Evolutionary conservation across 2,113 vertebrate genomes (phyloP).

Genomic region (Nannospalax galili): DNA sequence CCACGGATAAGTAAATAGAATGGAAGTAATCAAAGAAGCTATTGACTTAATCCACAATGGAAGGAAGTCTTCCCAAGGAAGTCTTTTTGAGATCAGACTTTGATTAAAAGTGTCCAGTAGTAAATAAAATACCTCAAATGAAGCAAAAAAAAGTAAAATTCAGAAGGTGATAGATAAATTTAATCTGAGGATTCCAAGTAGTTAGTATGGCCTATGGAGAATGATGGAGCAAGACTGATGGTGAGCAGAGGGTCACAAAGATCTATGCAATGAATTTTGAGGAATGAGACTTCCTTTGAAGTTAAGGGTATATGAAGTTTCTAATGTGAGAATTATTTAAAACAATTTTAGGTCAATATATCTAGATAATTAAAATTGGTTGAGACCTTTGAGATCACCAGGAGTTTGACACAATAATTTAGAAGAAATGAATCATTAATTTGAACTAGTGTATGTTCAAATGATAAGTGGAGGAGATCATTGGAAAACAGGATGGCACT

Average conservation of each 20-base stretch:
- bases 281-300: not conserved
- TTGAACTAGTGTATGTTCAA: not conserved
- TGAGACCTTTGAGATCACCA: not conserved
- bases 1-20: not conserved
- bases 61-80: not conserved
- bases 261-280: too few relatives aligned
- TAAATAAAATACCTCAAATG: not conserved
- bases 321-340: not conserved
- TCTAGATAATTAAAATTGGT: not conserved
- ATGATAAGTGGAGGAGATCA: not conserved
- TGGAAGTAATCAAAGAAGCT: not conserved
- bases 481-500: not conserved
- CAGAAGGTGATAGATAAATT: not conserved
- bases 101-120: not conserved
- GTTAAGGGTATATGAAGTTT: not conserved
- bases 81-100: not conserved
- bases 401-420: not conserved
- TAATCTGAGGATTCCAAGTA: not conserved
- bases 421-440: not conserved
- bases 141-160: not conserved
- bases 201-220: too few relatives aligned
- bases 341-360: not conserved
- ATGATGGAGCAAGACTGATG: too few relatives aligned
- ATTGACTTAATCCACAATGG: not conserved
- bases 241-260: accelerated